Conservation (phyloP, 2,113 vertebrate genomes). For the Miniopterus natalensis region DNA sequence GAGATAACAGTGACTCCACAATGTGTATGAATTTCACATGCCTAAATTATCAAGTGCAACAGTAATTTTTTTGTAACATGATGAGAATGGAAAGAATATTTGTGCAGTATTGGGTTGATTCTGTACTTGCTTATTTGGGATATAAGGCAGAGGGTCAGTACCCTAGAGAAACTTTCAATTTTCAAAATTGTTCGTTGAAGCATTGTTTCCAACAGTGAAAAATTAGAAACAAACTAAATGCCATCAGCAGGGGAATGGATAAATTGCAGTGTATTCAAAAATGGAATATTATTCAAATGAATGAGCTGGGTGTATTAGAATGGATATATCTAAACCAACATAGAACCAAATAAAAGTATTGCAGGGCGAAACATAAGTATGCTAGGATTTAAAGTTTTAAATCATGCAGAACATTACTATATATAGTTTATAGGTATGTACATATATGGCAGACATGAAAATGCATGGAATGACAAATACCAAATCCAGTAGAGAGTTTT, state of each 20-base stretch:
- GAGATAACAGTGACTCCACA: not conserved
- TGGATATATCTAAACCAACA: not conserved
- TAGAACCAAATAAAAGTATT: conserved; percentile 33
- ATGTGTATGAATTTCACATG: conserved; percentile 35
- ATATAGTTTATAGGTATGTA: not conserved
- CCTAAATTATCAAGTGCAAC: conserved; percentile 1
- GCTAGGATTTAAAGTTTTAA: conserved; percentile 54
- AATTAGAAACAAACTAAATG: conserved; percentile 57
- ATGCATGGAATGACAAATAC: not conserved
- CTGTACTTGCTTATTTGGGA: conserved; percentile 5
- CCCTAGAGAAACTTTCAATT: not conserved
- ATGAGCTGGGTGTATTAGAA: not conserved
- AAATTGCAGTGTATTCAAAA: not conserved
- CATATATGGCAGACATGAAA: not conserved
- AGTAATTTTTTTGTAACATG: conserved; percentile 8
- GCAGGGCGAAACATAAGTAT: not conserved
- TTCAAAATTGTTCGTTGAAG: conserved; percentile 30
- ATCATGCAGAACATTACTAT: not conserved
- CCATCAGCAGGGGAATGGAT: not conserved
- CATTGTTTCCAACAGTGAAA: conserved; percentile 42
- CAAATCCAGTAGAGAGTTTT: not conserved
- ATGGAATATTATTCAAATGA: conserved; percentile 32
- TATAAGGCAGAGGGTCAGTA: conserved; percentile 27
- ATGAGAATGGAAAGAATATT: conserved; percentile 13
- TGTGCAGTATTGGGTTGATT: not conserved